Evolutionary conservation across 2,113 vertebrate species (phyloP).

Genomic region (Oxygymnocypris stewartii): DNA sequence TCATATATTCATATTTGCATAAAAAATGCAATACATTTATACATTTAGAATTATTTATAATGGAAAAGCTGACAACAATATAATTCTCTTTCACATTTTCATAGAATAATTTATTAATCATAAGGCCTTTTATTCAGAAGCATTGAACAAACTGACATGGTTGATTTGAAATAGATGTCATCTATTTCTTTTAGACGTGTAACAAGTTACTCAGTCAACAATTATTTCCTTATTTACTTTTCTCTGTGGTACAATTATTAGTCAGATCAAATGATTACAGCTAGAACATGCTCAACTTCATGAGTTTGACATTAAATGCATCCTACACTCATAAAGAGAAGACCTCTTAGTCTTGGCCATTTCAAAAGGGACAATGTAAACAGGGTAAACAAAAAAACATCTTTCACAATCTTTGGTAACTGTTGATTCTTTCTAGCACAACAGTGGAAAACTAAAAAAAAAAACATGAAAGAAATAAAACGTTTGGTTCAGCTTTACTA

Average conservation of each 20-base stretch:
- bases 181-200: constrained; percentile 11
- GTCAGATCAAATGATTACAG: constrained; percentile 32
- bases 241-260: neutral
- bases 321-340: constrained; percentile 6
- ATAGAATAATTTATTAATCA: constrained; percentile 30
- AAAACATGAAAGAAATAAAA: constrained; percentile 23
- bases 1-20: neutral
- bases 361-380: constrained; percentile 56
- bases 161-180: constrained; percentile 15
- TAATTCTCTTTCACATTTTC: neutral
- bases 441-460: constrained; percentile 24
- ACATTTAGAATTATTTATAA: neutral
- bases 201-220: constrained; percentile 30
- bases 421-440: constrained; percentile 29
- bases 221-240: neutral
- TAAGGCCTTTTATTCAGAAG: constrained; percentile 35
- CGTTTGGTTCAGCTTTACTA: constrained; percentile 44
- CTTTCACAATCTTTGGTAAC: constrained; percentile 60
- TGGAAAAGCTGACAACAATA: neutral
- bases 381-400: constrained; percentile 51
- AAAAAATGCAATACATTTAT: too few relatives aligned
- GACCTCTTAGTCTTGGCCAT: constrained; percentile 39
- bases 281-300: constrained; percentile 35
- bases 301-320: constrained; percentile 6
- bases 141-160: constrained; percentile 9